These are phyloP conservation scores for Clarias platycephalus DNA, from an alignment of 2,797 vertebrate species.

Conservation along the genomic window DNA sequence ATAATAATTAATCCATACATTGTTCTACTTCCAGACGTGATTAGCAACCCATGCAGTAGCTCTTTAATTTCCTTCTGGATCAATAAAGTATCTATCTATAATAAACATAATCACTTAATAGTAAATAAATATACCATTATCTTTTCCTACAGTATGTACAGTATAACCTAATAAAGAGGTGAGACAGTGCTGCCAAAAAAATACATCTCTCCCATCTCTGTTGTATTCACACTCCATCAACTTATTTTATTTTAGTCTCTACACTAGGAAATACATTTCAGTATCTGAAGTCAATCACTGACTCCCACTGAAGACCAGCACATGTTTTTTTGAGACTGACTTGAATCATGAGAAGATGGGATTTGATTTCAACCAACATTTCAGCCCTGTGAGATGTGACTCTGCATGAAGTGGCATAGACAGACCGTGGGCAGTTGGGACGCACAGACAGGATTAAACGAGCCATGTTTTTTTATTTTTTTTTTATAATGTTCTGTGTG, in stretches of 20 bases:
- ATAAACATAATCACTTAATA: no score
- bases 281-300: neutral
- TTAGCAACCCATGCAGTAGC: no score
- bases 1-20: no score
- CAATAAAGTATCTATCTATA: neutral
- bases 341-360: neutral
- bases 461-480: neutral
- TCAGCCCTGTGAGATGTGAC: neutral
- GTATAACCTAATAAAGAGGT: no score
- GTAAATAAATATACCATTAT: neutral
- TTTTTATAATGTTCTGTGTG: slow-evolving; percentile 14
- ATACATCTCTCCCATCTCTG: neutral
- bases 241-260: neutral
- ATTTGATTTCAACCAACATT: neutral
- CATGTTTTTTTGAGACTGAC: neutral
- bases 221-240: neutral
- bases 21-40: no score
- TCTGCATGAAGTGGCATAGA: neutral
- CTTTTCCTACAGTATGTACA: no score
- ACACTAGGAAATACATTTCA: neutral
- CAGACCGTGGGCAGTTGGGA: neutral
- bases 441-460: neutral
- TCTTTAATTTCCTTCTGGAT: no score
- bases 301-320: neutral
- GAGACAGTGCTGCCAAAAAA: neutral